A percentile compares a stretch with the other conserved stretches of the same genome.
These are phyloP conservation scores for Lagopus muta DNA, from an alignment of 2,113 vertebrate species.

Conservation along the genomic window DNA sequence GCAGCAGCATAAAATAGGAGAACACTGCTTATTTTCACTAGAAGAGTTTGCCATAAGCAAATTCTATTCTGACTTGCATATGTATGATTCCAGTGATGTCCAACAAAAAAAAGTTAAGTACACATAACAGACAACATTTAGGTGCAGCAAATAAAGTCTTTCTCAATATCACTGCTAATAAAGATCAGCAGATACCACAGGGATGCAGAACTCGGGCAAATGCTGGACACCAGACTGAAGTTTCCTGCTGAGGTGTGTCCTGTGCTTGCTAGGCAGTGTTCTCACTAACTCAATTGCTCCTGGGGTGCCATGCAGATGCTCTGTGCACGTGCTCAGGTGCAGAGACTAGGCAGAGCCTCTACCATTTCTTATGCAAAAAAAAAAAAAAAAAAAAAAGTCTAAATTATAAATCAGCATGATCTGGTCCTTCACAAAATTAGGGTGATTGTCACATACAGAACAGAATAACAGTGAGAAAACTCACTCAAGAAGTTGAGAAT, in stretches of 20 bases:
- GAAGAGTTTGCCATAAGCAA: not conserved
- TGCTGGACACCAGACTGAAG: not conserved
- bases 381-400: not conserved
- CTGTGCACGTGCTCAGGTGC: accelerated
- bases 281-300: not conserved
- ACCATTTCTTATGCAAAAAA: not conserved
- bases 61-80: accelerated
- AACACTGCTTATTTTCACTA: not conserved
- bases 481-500: not conserved
- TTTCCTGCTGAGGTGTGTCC: no score
- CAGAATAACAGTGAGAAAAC: accelerated
- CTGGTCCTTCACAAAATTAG: not conserved
- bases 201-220: not conserved
- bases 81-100: not conserved
- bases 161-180: not conserved
- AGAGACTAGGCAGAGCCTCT: not conserved
- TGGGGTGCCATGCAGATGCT: accelerated
- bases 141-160: not conserved
- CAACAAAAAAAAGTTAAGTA: not conserved
- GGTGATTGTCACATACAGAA: not conserved
- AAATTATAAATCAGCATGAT: accelerated
- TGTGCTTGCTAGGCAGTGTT: not conserved
- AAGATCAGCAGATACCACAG: accelerated
- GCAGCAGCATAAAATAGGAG: not conserved
- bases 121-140: accelerated